A percentile compares a stretch with the other conserved stretches of the same genome.
phyloP scores from a whole-genome alignment of 2,797 vertebrate species.

The Molossus molossus region DNA sequence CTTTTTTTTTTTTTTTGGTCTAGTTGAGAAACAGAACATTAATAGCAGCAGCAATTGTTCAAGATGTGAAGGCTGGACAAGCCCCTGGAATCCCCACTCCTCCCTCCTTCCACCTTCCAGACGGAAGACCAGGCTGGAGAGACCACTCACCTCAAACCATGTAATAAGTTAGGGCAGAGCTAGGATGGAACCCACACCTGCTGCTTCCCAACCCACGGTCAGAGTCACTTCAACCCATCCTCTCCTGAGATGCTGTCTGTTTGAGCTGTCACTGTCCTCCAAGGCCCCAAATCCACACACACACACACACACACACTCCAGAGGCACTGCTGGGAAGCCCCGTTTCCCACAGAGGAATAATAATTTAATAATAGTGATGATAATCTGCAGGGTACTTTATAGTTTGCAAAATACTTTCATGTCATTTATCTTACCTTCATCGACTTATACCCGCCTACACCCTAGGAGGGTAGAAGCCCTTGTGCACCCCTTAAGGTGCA shows the following conservation, averaged over 20 bases:
- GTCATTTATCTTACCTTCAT: neutral
- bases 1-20: neutral
- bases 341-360: neutral
- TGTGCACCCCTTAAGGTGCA: neutral
- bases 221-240: neutral
- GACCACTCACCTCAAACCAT: neutral
- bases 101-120: neutral
- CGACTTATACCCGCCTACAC: neutral
- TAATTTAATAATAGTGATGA: neutral
- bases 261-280: neutral
- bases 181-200: neutral
- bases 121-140: neutral
- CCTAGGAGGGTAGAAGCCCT: neutral
- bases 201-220: neutral
- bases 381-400: neutral
- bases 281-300: neutral
- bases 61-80: neutral
- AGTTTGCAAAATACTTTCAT: constrained; percentile 5
- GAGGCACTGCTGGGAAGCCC: neutral
- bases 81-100: neutral
- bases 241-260: neutral
- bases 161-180: neutral
- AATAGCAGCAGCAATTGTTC: neutral
- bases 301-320: neutral
- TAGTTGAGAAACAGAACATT: neutral